phyloP scores from a whole-genome alignment of 2,797 vertebrate species.

The Cryptoblepharus egeriae region DNA sequence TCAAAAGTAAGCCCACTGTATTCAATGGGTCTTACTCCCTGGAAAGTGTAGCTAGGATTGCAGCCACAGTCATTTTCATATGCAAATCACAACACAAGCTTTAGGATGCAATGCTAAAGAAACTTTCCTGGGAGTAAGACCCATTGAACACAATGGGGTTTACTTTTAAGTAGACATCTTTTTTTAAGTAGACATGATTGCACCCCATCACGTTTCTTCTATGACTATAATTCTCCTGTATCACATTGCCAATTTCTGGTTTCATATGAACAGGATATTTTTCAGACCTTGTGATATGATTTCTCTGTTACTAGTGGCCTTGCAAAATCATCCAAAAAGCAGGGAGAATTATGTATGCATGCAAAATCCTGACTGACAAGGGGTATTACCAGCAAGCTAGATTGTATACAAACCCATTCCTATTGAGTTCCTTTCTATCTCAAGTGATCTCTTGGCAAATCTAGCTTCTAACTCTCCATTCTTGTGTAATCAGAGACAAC shows the following conservation, averaged over 20 bases:
- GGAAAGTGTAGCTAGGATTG: too few relatives aligned
- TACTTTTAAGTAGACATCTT: too few relatives aligned
- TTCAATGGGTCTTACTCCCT: too few relatives aligned
- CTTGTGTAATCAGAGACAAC: not conserved
- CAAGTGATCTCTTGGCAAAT: not conserved
- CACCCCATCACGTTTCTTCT: not conserved
- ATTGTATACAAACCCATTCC: not conserved
- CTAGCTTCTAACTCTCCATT: too few relatives aligned
- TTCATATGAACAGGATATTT: not conserved
- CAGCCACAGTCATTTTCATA: not conserved
- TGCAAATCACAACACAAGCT: not conserved
- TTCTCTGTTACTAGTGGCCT: not conserved
- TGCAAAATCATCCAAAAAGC: not conserved
- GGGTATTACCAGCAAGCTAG: not conserved
- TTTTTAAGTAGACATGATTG: not conserved
- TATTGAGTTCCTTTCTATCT: not conserved
- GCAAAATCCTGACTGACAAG: not conserved
- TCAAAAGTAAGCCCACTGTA: too few relatives aligned
- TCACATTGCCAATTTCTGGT: not conserved
- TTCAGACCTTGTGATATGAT: not conserved
- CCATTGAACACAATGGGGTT: too few relatives aligned
- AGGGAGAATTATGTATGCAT: not conserved
- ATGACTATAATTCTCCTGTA: not conserved
- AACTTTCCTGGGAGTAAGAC: too few relatives aligned
- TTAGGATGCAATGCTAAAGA: too few relatives aligned